Evolutionary conservation across 2,113 vertebrate genomes (phyloP), one percentile per base, ranked within the genome.

Genomic region (Zosterops japonicus): DNA sequence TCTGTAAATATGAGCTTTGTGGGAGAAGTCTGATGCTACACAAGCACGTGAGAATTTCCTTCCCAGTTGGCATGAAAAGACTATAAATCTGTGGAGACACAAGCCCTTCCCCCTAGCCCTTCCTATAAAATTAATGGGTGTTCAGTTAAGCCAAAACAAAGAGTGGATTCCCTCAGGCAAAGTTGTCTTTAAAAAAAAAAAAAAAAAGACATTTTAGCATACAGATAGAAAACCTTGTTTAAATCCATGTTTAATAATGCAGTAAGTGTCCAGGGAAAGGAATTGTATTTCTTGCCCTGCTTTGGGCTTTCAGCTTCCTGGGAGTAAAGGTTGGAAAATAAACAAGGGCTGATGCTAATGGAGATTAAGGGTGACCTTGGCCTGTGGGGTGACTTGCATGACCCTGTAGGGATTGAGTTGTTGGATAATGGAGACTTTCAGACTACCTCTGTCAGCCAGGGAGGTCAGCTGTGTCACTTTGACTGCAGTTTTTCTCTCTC

Each of bases 91-190:
- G 46, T 63, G 59, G 87, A 94, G 94, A 86, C 79, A 71, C 17
- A 36, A 95, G 59, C 83, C 94, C 89, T 95, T 95, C 86, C 89
- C 93, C 93, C 81, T 69, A 13, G 69, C 35, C 71, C 0, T 83
- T 93, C 91, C 83, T 93, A 89, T 94, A 94, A 95, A 97, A 96
- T 97, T 94, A 96, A 97, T 96, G 94, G 87, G 33, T 80, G 65
- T 95, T 96, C 93, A 72, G 63, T 82, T 94, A 87, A 94, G 81
- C 90, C 91, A 96, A 96, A 97, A 94, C 78, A 96, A 89, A 95
- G 90, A 97, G 83, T 83, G 31, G 71, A 87, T 94, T 93, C 92
- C 94, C 76, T 90, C 68, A 80, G 93, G 92, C 92, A 77, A 94
- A 96, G 50, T 42, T 90, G 52, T 81, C 46, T 74, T 75, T 4